Base-by-base conservation (phyloP, 2,797 vertebrate species). In the Anolis apletophallus region DNA sequence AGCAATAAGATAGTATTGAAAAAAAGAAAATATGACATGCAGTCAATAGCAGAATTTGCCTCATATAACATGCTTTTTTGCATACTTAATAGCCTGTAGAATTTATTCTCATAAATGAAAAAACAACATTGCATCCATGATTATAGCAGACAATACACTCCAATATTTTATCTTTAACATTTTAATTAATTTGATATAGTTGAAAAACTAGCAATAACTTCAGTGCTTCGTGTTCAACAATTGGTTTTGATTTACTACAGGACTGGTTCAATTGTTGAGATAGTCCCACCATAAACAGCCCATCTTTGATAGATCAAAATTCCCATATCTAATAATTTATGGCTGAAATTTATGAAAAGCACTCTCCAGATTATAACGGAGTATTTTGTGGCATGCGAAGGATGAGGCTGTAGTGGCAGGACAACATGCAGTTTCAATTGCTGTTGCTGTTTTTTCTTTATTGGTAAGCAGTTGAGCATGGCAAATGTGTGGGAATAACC, bases 41-140 rank as follows among this genome's bases (percentile, higher is more conserved):
- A 17, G 32, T 1, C 3, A 19, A 8, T 0, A 0, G 14, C 32
- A 72, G 1, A 64, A 64, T 72, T 7, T 12, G 1, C 36, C n/a
- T 16, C 54, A 55, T 0, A 1, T 23, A 29, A 1, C 0, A 1
- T 12, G 2, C 1, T 11, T 40, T 23, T 23, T 23, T 10, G 23
- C 54, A 16, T 26, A 7, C 0, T 0, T 8, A 5, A 34, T 32
- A 75, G 26, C 26, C 5, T 55, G 29, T 55, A 5, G 0, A 26
- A 17, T 36, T 0, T 54, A 17, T 14, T n/a, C 11, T 29, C 0
- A 79, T 12, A 36, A 29, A 64, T 29, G 32, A 61, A 77, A 69
- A 76, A 80, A 17, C 46, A 72, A 61, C 10, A 40, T 36, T 34
- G n/a, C 50, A 55, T 59, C 32, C 40, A 80, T 23, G 29, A 80